Conservation (phyloP, 2,797 vertebrate genomes). For the Neostethus bicornis region DNA sequence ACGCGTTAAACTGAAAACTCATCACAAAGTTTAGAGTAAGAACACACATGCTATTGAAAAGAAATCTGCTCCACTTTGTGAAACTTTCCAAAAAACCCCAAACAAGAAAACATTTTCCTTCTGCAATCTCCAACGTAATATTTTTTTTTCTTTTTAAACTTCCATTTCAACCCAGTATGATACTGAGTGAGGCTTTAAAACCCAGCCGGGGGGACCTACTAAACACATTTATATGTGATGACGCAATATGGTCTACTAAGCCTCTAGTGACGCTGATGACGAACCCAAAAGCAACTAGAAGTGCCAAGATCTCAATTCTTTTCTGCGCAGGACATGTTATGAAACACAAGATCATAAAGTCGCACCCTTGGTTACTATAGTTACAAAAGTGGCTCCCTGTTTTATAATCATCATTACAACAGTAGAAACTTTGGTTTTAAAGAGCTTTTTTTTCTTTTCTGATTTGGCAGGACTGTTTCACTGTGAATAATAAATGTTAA, state of each 20-base stretch:
- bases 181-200: conserved; percentile 41
- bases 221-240: conserved; percentile 63
- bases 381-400: conserved; percentile 7
- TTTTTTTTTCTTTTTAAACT: conserved; percentile 67
- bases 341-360: conserved; percentile 8
- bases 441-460: background rate
- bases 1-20: conserved; percentile 41
- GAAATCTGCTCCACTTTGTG: conserved; percentile 77
- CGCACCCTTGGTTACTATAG: background rate
- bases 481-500: background rate
- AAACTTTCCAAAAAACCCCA: conserved; percentile 75
- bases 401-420: conserved; percentile 4
- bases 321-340: conserved; percentile 8
- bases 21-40: conserved; percentile 54
- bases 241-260: conserved; percentile 59
- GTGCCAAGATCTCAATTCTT: conserved; percentile 5
- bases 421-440: background rate
- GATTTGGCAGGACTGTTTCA: background rate
- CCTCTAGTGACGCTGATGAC: conserved; percentile 35
- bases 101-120: conserved; percentile 81
- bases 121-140: conserved; percentile 69
- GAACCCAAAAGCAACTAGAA: conserved; percentile 24
- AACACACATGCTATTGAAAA: conserved; percentile 73
- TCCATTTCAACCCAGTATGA: conserved; percentile 50
- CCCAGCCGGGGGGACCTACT: conserved; percentile 50